Percentiles rank a stretch among this genome's conserved stretches.
Conservation (phyloP, 2,113 vertebrate species). For the Psammodynastes pulverulentus region DNA sequence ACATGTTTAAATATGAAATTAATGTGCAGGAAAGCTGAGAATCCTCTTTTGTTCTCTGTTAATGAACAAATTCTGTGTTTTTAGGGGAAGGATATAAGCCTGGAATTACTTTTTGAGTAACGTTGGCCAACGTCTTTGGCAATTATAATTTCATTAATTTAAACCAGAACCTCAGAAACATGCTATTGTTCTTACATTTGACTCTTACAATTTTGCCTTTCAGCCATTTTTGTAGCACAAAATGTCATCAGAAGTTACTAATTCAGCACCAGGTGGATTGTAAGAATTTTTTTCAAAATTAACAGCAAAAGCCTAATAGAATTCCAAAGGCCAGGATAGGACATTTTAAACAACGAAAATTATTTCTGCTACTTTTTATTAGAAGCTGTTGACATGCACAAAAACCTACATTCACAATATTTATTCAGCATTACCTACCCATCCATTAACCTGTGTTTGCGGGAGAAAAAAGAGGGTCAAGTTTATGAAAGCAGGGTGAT, state of each 20-base stretch:
- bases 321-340: slow-evolving; percentile 49
- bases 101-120: slow-evolving; percentile 61
- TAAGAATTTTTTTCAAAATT: slow-evolving; percentile 42
- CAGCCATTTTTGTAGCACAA: slow-evolving; percentile 62
- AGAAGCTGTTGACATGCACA: background rate
- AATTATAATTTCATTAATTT: slow-evolving; percentile 72
- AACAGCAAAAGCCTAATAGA: slow-evolving; percentile 55
- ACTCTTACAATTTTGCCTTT: slow-evolving; percentile 61
- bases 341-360: slow-evolving; percentile 50
- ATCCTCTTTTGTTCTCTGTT: slow-evolving; percentile 17
- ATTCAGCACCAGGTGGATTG: slow-evolving; percentile 41
- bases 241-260: slow-evolving; percentile 38
- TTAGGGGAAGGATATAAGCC: background rate
- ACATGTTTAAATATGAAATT: background rate
- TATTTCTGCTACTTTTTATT: background rate
- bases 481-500: background rate
- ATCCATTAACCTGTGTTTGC: background rate
- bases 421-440: background rate
- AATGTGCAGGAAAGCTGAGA: background rate
- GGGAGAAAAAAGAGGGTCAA: background rate
- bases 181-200: slow-evolving; percentile 53
- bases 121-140: slow-evolving; percentile 70
- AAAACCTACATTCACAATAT: background rate
- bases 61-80: background rate
- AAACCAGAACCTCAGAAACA: slow-evolving; percentile 61